Evolutionary conservation across 2,113 vertebrate genomes (phyloP).

Genomic region (Neolamprologus tretocephalus): DNA sequence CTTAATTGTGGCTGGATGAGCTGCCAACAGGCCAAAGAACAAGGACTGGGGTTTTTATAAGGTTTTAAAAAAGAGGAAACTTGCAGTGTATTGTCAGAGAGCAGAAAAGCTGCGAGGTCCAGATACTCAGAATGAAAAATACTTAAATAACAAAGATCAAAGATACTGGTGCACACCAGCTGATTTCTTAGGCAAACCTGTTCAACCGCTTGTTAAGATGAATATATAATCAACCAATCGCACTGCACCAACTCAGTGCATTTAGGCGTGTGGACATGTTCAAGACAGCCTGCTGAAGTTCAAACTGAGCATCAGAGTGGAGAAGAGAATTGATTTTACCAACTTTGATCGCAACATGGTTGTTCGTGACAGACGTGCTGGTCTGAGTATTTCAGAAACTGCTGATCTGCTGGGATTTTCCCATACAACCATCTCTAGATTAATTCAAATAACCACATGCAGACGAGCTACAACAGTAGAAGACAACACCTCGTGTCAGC

Average conservation of each 20-base stretch:
- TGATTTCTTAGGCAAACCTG: not conserved
- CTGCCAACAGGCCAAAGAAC: not conserved
- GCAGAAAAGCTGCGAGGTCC: not conserved
- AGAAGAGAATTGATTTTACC: not conserved
- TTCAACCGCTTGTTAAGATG: not conserved
- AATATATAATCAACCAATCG: not conserved
- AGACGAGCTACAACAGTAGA: not conserved
- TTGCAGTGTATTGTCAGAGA: not conserved
- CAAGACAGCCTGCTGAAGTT: not conserved
- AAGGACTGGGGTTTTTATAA: not conserved
- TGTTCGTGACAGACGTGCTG: not conserved
- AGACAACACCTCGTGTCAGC: accelerated
- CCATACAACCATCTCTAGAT: not conserved
- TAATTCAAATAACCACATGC: not conserved
- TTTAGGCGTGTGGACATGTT: not conserved
- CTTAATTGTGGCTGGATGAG: accelerated
- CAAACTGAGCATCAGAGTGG: not conserved
- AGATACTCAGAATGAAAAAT: not conserved
- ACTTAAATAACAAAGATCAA: not conserved
- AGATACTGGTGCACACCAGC: not conserved
- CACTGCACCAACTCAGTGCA: not conserved
- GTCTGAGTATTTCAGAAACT: not conserved
- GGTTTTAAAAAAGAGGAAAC: not conserved
- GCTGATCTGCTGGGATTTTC: not conserved
- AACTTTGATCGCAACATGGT: not conserved